Evolutionary conservation across 2,113 vertebrate species (phyloP).

Genomic region (Siphamia tubifer): DNA sequence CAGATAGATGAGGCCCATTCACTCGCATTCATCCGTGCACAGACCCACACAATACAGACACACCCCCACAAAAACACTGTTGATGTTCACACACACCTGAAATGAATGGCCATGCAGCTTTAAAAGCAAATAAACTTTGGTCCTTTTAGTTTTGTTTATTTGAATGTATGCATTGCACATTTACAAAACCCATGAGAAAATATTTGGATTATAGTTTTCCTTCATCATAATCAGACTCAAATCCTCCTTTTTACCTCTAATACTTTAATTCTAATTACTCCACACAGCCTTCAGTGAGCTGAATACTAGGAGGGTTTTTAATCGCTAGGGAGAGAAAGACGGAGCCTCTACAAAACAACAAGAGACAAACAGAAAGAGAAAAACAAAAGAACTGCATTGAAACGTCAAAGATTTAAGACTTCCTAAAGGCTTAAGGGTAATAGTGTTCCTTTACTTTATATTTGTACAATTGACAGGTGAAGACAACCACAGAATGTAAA

Average conservation of each 20-base stretch:
- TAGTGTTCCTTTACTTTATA: background rate
- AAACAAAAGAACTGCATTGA: background rate
- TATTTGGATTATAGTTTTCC: constrained; percentile 61
- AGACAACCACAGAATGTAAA: background rate
- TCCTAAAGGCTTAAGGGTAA: background rate
- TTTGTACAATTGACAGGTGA: background rate
- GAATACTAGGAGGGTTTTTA: constrained; percentile 48
- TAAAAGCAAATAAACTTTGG: constrained; percentile 7
- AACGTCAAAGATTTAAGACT: too few species aligned
- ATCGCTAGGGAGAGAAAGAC: constrained; percentile 23
- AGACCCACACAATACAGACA: background rate
- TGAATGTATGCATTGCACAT: constrained; percentile 11
- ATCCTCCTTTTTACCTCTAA: constrained; percentile 70
- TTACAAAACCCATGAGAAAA: constrained; percentile 34
- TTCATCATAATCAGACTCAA: constrained; percentile 61
- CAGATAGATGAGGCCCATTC: constrained; percentile 37
- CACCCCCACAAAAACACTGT: background rate
- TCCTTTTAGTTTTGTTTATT: constrained; percentile 16
- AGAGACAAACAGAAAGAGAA: constrained; percentile 2
- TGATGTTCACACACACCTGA: background rate
- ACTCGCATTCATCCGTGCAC: background rate
- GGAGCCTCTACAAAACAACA: constrained; percentile 24
- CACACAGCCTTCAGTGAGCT: constrained; percentile 58
- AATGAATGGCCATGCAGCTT: background rate
- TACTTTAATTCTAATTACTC: constrained; percentile 74